phyloP scores from a whole-genome alignment of 2,888 invertebrate species.

The Anaspis maculata region DNA sequence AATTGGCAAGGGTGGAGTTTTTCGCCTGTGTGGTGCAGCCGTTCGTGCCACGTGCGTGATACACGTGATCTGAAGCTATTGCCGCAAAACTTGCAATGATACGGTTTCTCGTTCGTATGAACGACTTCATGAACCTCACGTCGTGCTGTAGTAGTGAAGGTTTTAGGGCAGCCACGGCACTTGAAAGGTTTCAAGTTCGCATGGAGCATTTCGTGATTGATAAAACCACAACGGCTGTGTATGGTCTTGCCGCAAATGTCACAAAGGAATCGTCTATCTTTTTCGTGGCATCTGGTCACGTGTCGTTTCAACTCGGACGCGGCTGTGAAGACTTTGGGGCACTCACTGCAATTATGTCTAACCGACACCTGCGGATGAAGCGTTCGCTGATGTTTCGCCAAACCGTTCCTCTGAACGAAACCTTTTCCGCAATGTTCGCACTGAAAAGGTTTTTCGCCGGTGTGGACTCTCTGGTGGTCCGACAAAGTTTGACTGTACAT shows the following conservation, averaged over 20 bases:
- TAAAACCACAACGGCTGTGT: slow-evolving; percentile 26
- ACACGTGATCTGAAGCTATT: slow-evolving; percentile 14
- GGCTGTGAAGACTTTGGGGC: slow-evolving; percentile 27
- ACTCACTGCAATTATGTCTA: slow-evolving; percentile 25
- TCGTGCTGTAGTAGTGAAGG: slow-evolving; percentile 22
- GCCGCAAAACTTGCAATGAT: slow-evolving; percentile 6
- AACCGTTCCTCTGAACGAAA: slow-evolving; percentile 32
- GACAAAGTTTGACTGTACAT: too few species aligned
- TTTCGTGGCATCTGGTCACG: slow-evolving; percentile 23
- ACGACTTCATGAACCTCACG: slow-evolving; percentile 41
- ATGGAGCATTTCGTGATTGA: slow-evolving; percentile 40
- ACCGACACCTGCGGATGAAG: slow-evolving; percentile 37
- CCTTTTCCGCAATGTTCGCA: too few species aligned
- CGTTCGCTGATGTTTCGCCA: slow-evolving; percentile 45
- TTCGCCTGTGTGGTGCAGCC: slow-evolving; percentile 13
- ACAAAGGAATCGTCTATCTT: slow-evolving; percentile 16
- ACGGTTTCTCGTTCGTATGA: slow-evolving; percentile 45
- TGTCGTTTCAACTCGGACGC: slow-evolving; percentile 26
- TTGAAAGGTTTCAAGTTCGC: slow-evolving; percentile 14
- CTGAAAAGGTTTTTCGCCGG: too few species aligned
- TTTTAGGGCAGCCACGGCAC: slow-evolving; percentile 5
- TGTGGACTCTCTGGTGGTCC: too few species aligned
- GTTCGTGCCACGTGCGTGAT: slow-evolving; percentile 22
- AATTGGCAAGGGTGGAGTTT: background rate
- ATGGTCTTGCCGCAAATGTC: slow-evolving; percentile 18